Base-by-base conservation (phyloP, 1,140 invertebrate genomes). In the Bombus sibiricus region DNA sequence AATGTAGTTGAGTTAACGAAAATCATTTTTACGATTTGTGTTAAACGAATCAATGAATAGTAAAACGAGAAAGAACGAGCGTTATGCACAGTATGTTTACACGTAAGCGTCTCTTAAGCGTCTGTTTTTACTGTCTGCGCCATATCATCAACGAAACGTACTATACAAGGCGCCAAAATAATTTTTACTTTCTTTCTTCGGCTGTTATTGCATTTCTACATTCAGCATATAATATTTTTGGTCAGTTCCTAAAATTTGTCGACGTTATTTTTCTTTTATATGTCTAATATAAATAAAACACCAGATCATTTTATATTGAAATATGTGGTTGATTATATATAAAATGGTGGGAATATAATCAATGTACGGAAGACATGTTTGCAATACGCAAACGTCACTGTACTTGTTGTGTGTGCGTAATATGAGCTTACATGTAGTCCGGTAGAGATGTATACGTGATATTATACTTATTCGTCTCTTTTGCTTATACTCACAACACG, bases 271-370 rank as follows among this genome's bases (percentile, higher is more conserved):
- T n/a, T n/a, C n/a, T 34, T 72, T 43, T 32, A 39, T 73, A 73
- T 34, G 28, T 72, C 25, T 81, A 69, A 64, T 64, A 22, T 85
- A 72, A 59, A 59, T 71, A 71, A 37, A 13, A 59, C 25, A 12
- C 8, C 12, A 41, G 22, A 43, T 43, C 47, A 72, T 72, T 62
- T n/a, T 84, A 81, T 81, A 59, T 72, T 80, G 57, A 34, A 62
- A 62, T 41, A 66, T 37, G 32, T 75, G 62, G 47, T 18, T 85
- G 68, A 82, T 83, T 83, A 62, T 71, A 66, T 76, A 57, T 86
- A 91, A 88, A 92, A 91, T 92, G 88, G 89, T 90, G 86, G 89
- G 83, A 90, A 91, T 88, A 83, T 91, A 91, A 92, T 92, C 88
- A 90, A 91, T 92, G 90, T 86, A 84, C 83, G 73, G 81, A 64